Conservation (phyloP, 2,797 vertebrate species). For the Hapalemur alaotrensis region DNA sequence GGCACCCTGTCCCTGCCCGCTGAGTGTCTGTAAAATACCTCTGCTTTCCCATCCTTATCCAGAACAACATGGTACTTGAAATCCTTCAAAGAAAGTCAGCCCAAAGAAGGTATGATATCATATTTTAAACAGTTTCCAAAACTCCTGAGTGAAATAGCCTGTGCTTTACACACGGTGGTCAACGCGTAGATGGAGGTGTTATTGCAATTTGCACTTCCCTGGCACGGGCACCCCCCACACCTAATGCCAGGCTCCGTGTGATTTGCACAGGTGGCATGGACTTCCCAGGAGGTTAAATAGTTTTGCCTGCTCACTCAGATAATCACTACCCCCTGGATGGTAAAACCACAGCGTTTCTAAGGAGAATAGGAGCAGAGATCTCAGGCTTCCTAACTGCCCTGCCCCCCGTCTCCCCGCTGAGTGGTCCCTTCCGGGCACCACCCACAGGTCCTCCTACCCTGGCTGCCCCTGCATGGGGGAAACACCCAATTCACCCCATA, state of each 20-base stretch:
- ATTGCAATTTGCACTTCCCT: accelerated
- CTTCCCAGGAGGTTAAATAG: not conserved
- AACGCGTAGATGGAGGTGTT: accelerated
- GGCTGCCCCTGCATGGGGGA: not conserved
- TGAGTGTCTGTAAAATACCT: not conserved
- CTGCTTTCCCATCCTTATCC: not conserved
- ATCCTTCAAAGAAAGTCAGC: not conserved
- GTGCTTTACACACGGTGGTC: accelerated
- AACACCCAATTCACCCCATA: not conserved
- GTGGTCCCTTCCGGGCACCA: accelerated
- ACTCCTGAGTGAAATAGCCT: not conserved
- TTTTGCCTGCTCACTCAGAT: not conserved
- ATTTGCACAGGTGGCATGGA: not conserved
- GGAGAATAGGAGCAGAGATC: not conserved
- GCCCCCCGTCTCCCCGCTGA: accelerated
- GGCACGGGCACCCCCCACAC: not conserved
- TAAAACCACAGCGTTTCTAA: not conserved
- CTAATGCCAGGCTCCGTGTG: accelerated
- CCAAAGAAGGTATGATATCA: not conserved
- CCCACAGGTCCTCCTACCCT: not conserved
- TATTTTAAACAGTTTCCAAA: not conserved
- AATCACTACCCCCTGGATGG: accelerated
- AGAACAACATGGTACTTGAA: not conserved
- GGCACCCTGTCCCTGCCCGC: not conserved
- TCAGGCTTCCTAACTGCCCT: not conserved